Evolutionary conservation across 2,888 invertebrate species (phyloP), one percentile per base, ranked within the genome.

Genomic region (Imbricaverruca yamaguchii): DNA sequence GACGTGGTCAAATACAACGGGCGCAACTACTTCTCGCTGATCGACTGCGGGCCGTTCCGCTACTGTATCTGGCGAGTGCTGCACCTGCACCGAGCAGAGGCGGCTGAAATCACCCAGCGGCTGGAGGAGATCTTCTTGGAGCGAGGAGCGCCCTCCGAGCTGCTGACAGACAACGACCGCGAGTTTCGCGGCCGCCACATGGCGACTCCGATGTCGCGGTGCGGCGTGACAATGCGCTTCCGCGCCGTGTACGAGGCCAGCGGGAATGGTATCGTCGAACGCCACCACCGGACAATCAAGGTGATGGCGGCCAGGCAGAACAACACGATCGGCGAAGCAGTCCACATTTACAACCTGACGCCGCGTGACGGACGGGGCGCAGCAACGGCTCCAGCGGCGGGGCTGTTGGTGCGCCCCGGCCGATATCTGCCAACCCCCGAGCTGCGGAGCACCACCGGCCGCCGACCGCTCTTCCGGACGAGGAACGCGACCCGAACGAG

Each of bases 231-330:
- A 1, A 23, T 81, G 23, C 55, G 81, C 9, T 82, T 80, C 59
- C 80, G 81, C 11, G 53, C 78, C 15, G 81, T 78, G 21, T 57
- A 81, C n/a, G 77, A 77, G 18, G 39, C 82, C 6, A 78, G 65
- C 13, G 65, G 81, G 11, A 81, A 82, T 74, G 81, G 80, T 0
- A 69, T 82, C 11, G 80, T 81, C 6, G 74, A 69, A n/a, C 65
- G 80, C 12, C 59, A 59, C 59, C 80, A 81, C 55, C 59, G 80
- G 12, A 81, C 69, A n/a, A 61, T 80, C 15, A 80, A 81, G 57
- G 55, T 69, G 25, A 81, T 79, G 18, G 80, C 61, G 0, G 80
- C 80, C 11, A 80, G 65, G n/a, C 65, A 23, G 8, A n/a, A n/a
- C n/a, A 9, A 9, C 8, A 6, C 23, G n/a, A 23, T 65, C 7